Base-by-base conservation (phyloP, 2,888 invertebrate species). In the Diadromus collaris region DNA sequence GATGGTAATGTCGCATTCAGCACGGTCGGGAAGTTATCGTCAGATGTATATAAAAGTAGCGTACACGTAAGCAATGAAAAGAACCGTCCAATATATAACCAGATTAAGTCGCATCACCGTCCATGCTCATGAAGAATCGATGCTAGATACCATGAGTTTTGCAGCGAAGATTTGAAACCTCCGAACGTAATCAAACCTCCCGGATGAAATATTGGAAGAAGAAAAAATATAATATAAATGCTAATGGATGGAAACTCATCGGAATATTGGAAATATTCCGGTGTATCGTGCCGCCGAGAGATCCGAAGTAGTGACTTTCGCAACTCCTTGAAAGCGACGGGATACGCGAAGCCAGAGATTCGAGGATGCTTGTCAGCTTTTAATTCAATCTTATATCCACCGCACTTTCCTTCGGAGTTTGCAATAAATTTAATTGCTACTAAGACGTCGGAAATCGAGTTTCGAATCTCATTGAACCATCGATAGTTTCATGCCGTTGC, bases 181-280 rank as follows among this genome's bases (percentile, higher is more conserved):
- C 56, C 32, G 24, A 71, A 74, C 44, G 81, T 78, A 79, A 83
- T 82, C 79, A 81, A 80, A 78, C 79, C 71, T 76, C 60, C 44
- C 68, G 77, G 41, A 63, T 41, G 38, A 65, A 76, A 69, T 68
- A 74, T 24, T 34, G 19, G 32, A 19, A 16, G 27, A 61, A 69
- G 76, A 56, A 71, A 79, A 56, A 64, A 67, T 72, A 80, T 83
- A 83, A 81, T 83, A 78, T 82, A 70, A 79, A 83, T 81, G 82
- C 65, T 83, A 83, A 83, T 83, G 71, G 48, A 58, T 27, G 68
- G 46, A 73, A 76, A 74, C 69, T 74, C 61, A 41, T 65, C 67
- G 76, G 70, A 78, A 81, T 76, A 74, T 78, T 63, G 29, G 34
- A 44, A 32, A 51, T 56, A 54, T 56, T 56, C 69, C 58, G 21